Conservation (phyloP, 2,888 invertebrate genomes). For the Cheilosia variabilis region DNA sequence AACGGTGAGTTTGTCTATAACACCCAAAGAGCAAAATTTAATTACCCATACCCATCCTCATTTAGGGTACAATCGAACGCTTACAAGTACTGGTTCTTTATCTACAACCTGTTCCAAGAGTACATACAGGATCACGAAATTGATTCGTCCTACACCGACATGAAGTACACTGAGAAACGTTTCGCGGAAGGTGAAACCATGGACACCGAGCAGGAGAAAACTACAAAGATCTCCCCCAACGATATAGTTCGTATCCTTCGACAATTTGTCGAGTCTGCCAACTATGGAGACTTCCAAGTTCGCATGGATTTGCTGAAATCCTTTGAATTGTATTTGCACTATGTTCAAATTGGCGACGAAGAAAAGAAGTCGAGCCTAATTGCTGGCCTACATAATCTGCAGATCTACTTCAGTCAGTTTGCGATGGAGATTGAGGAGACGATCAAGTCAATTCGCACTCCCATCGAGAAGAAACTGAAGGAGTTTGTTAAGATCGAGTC, state of each 20-base stretch:
- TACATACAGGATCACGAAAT: slow-evolving; percentile 84
- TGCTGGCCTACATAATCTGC: slow-evolving; percentile 91
- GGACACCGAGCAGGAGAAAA: slow-evolving; percentile 77
- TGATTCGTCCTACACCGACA: slow-evolving; percentile 78
- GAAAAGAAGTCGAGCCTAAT: slow-evolving; percentile 84
- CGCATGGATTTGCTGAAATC: slow-evolving; percentile 91
- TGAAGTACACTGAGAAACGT: slow-evolving; percentile 79
- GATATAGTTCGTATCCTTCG: slow-evolving; percentile 86
- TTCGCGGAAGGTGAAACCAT: slow-evolving; percentile 78
- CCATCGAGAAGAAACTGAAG: slow-evolving; percentile 95
- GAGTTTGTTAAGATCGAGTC: slow-evolving; percentile 97
- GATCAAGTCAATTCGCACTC: slow-evolving; percentile 88
- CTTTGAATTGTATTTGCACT: slow-evolving; percentile 92
- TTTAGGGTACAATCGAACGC: slow-evolving; percentile 87
- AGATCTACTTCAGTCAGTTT: slow-evolving; percentile 94
- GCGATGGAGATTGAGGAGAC: slow-evolving; percentile 86
- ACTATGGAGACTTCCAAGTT: slow-evolving; percentile 92
- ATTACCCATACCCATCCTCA: slow-evolving; percentile 76
- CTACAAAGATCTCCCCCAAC: slow-evolving; percentile 77
- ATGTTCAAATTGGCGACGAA: slow-evolving; percentile 80
- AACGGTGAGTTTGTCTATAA: slow-evolving; percentile 84
- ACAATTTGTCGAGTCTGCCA: slow-evolving; percentile 92
- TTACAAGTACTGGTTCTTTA: slow-evolving; percentile 95
- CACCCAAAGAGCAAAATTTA: not conserved
- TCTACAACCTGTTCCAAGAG: slow-evolving; percentile 89